Evolutionary conservation across 2,888 invertebrate species (phyloP).

Genomic region (Lasioglossum pauxillum): DNA sequence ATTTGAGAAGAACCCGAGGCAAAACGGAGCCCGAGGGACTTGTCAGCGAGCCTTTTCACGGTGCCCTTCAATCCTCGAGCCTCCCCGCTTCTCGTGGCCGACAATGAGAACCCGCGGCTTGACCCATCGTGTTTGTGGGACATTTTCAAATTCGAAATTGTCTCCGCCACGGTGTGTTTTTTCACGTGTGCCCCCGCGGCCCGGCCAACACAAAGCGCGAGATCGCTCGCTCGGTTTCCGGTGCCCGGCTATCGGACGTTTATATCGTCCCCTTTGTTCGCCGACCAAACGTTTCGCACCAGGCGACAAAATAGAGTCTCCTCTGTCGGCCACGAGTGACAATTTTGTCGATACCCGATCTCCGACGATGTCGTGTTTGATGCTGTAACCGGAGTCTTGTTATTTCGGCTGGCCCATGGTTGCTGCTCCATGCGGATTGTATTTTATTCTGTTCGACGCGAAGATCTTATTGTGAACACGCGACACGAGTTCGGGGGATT

Average conservation of each 20-base stretch:
- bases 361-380: constrained; percentile 24
- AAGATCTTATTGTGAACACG: background rate
- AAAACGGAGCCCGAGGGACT: constrained; percentile 53
- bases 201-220: constrained; percentile 18
- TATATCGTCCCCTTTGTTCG: constrained; percentile 44
- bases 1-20: constrained; percentile 73
- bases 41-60: constrained; percentile 78
- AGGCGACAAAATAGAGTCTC: constrained; percentile 9
- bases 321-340: constrained; percentile 16
- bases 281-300: background rate
- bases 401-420: background rate
- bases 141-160: constrained; percentile 74
- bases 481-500: background rate
- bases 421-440: background rate
- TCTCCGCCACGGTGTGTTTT: constrained; percentile 65
- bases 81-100: constrained; percentile 39
- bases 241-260: constrained; percentile 50
- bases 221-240: constrained; percentile 30
- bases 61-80: constrained; percentile 46
- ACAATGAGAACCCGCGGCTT: constrained; percentile 51
- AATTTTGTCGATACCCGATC: constrained; percentile 11
- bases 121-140: constrained; percentile 66
- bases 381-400: background rate
- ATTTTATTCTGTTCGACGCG: background rate
- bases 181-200: constrained; percentile 52